Percentiles rank a stretch among this genome's conserved stretches.
Evolutionary conservation across 1,140 invertebrate genomes (phyloP).

Genomic region (Caligus rogercresseyi): DNA sequence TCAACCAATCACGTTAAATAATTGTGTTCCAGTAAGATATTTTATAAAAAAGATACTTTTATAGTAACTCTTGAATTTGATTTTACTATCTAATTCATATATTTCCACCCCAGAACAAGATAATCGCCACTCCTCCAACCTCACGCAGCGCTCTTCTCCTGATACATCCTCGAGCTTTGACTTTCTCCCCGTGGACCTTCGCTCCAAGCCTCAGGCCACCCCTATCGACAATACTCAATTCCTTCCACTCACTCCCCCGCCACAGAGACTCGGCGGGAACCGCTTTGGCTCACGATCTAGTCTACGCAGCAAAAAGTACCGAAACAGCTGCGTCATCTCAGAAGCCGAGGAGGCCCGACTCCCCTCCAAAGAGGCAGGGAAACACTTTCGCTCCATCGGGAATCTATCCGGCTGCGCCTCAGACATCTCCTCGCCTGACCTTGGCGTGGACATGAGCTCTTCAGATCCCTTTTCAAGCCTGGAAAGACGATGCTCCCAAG

Average conservation of each 20-base stretch:
- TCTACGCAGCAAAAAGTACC: not conserved
- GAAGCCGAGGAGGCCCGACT: not conserved
- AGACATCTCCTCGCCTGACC: not conserved
- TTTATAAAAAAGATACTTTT: too few species aligned
- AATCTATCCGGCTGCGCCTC: not conserved
- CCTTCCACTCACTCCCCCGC: not conserved
- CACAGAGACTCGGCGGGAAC: not conserved
- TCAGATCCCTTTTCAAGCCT: slow-evolving; percentile 22
- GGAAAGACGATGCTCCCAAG: slow-evolving; percentile 23
- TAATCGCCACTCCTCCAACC: not conserved
- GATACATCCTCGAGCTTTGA: not conserved
- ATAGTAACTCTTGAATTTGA: too few species aligned
- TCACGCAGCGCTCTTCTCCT: not conserved
- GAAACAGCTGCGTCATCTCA: not conserved
- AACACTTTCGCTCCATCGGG: not conserved
- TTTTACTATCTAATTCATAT: too few species aligned
- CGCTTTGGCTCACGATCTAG: not conserved
- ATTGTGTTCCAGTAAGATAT: too few species aligned
- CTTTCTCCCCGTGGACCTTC: not conserved
- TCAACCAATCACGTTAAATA: too few species aligned
- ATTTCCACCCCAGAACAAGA: too few species aligned
- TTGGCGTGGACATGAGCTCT: not conserved
- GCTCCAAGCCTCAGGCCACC: not conserved
- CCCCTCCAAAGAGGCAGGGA: not conserved
- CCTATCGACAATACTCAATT: not conserved